Conservation (phyloP, 2,888 invertebrate species). For the Heliconius aoede region DNA sequence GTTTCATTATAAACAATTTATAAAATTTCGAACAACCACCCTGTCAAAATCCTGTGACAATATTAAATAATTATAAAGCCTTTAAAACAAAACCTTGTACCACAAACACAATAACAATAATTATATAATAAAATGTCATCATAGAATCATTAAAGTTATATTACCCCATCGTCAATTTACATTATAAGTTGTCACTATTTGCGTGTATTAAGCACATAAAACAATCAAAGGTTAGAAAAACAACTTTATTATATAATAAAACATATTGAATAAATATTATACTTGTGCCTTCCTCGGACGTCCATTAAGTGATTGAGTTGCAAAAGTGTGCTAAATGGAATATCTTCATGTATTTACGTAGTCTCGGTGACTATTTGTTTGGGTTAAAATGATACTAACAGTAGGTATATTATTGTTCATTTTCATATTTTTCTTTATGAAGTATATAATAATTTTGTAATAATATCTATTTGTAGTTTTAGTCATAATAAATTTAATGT, state of each 20-base stretch:
- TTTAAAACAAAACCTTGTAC: conserved; percentile 1
- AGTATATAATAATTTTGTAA: neutral
- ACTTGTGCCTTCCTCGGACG: neutral
- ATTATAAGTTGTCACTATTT: conserved; percentile 14
- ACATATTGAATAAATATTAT: conserved; percentile 27
- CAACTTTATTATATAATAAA: conserved; percentile 19
- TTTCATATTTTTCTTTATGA: too few relatives aligned
- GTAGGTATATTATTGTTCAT: neutral
- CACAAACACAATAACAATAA: neutral
- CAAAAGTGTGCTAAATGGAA: conserved; percentile 8
- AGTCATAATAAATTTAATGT: too few relatives aligned
- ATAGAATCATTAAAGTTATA: conserved; percentile 23
- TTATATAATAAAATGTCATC: conserved; percentile 21
- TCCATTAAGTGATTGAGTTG: conserved; percentile 9
- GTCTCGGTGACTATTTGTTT: neutral
- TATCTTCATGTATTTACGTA: neutral
- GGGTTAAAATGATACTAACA: neutral
- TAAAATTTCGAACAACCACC: neutral
- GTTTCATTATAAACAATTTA: too few relatives aligned
- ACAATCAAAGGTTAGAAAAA: conserved; percentile 23
- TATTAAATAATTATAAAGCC: neutral
- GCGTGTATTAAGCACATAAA: conserved; percentile 4
- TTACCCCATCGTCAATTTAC: conserved; percentile 24
- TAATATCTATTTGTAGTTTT: too few relatives aligned
- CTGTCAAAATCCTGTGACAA: neutral